Evolutionary conservation across 2,888 invertebrate genomes (phyloP).

Genomic region (Campopleginae sp.): DNA sequence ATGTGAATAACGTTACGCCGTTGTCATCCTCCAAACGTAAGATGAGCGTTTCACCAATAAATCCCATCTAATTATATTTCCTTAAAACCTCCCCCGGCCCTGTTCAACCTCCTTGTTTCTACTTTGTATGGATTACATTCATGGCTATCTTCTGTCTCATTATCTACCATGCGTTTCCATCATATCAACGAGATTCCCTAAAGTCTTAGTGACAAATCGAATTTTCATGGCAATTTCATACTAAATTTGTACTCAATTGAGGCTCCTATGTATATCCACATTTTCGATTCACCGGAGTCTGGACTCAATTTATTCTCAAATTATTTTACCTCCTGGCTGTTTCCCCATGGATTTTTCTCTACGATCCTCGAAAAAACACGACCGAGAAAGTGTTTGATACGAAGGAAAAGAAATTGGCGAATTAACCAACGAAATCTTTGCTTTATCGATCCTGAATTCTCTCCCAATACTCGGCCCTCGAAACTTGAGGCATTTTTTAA

Average conservation of each 20-base stretch:
- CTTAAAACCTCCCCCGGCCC: constrained; percentile 32
- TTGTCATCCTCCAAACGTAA: constrained; percentile 50
- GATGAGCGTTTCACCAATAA: constrained; percentile 62
- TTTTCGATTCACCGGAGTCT: not conserved
- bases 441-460: too few species aligned
- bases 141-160: constrained; percentile 1
- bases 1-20: constrained; percentile 13
- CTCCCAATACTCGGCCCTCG: too few species aligned
- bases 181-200: constrained; percentile 3
- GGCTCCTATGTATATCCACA: not conserved
- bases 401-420: too few species aligned
- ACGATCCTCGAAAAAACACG: too few species aligned
- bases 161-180: constrained; percentile 7
- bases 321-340: not conserved
- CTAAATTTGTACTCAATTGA: not conserved
- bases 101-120: constrained; percentile 3
- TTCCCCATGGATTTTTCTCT: not conserved
- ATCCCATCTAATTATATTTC: constrained; percentile 64
- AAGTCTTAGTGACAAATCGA: constrained; percentile 6
- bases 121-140: not conserved
- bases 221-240: not conserved
- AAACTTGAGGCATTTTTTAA: too few species aligned
- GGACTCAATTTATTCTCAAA: not conserved
- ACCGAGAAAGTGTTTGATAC: too few species aligned
- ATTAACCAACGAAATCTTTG: too few species aligned